phyloP scores from a whole-genome alignment of 1,140 invertebrate species.

The Anastatus disparis region DNA sequence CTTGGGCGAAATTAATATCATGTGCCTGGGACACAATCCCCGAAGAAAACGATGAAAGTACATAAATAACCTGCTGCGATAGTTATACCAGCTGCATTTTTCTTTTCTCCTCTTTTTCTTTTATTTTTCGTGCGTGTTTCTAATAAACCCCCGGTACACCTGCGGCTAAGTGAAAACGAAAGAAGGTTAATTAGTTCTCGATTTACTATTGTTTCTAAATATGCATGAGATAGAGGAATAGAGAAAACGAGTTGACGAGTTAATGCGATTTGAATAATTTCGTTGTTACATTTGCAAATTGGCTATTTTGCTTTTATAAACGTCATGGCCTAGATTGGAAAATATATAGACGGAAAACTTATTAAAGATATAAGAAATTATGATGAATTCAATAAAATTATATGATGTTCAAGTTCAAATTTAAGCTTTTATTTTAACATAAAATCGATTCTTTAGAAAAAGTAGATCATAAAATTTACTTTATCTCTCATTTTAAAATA shows the following conservation, averaged over 20 bases:
- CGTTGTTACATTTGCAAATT: background rate
- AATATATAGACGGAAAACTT: no score
- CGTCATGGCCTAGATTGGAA: no score
- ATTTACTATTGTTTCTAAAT: constrained; percentile 7
- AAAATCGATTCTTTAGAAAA: no score
- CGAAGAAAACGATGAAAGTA: constrained; percentile 9
- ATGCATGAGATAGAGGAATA: no score
- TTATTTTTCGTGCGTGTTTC: no score
- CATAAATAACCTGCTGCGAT: constrained; percentile 16
- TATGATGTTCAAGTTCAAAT: no score
- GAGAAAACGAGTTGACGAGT: background rate
- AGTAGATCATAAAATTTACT: no score
- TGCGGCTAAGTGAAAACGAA: background rate
- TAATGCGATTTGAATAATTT: background rate
- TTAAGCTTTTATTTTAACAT: no score
- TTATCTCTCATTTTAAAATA: no score
- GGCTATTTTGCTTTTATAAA: background rate
- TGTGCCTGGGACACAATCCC: background rate
- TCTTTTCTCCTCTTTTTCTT: no score
- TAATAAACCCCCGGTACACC: constrained; percentile 8
- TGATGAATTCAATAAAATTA: no score
- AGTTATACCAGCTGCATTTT: background rate
- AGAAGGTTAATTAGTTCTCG: constrained; percentile 14
- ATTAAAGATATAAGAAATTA: no score
- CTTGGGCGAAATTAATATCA: constrained; percentile 33